Base-by-base conservation (phyloP, 53 echinoderm and acorn worm species). In the Glandiceps talaboti region DNA sequence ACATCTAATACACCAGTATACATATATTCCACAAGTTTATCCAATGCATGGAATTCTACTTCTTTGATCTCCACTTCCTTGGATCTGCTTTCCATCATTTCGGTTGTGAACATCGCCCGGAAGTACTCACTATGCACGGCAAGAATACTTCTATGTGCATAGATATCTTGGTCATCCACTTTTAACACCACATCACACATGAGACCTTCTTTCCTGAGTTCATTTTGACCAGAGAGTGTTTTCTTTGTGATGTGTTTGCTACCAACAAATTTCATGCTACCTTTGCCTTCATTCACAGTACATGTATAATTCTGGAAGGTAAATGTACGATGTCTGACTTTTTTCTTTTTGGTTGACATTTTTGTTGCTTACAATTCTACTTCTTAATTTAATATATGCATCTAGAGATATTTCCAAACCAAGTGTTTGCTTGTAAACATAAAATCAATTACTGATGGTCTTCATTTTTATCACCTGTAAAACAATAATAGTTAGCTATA, bases 91-190 rank as follows among this genome's bases (percentile, higher is more conserved):
- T 80, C 80, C 80, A 80, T 29, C 80, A 80, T 80, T 25, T 73
- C 80, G 14, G 30, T 25, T 6, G 80, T 80, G 29, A 80, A 80
- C 80, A 80, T 80, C 0, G 80, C 80, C 28, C 80, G 80, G 73
- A 80, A 80, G 29, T 80, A 80, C 29, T 80, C 80, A 73, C 80
- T 80, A 29, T 80, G 80, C 1, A 80, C 80, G 73, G 73, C 33
- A 1, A 80, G 73, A 1, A 80, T 73, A 28, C 72, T 10, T 73
- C 80, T 80, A 72, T 80, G 80, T 30, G 73, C 80, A 27, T 45
- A 29, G 25, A 80, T 33, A 26, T 29, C 26, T 26, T 64, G n/a
- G 28, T 73, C 80, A 29, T 80, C 80, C 45, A 80, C 73, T 14
- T 30, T 28, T 1, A 80, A 25, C 25, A 26, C 28, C 29, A 80